Percentiles rank a stretch among this genome's conserved stretches.
phyloP scores from a whole-genome alignment of 2,888 invertebrate species.

The Cryptosula pallasiana region DNA sequence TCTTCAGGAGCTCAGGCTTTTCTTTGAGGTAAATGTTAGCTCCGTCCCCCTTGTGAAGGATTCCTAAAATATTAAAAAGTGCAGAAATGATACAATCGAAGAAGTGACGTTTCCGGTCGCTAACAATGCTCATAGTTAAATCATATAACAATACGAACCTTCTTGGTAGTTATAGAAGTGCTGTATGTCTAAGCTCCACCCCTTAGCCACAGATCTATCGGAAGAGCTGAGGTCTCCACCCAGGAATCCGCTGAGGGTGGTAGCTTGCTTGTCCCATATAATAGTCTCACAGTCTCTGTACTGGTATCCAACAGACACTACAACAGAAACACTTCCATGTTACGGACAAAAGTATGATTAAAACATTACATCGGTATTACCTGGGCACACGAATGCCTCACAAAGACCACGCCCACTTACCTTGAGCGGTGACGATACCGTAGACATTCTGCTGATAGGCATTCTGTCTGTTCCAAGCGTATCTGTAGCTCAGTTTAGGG shows the following conservation, averaged over 20 bases:
- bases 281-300: slow-evolving; percentile 78
- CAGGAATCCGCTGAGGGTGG: slow-evolving; percentile 87
- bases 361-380: too few species aligned
- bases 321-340: too few species aligned
- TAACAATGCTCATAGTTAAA: too few species aligned
- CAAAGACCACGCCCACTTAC: too few species aligned
- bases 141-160: slow-evolving; percentile 61
- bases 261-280: slow-evolving; percentile 92
- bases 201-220: slow-evolving; percentile 46
- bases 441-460: slow-evolving; percentile 97
- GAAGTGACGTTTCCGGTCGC: too few species aligned
- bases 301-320: slow-evolving; percentile 79
- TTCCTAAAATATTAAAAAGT: slow-evolving; percentile 60
- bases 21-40: slow-evolving; percentile 83
- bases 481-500: slow-evolving; percentile 87
- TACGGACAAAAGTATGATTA: too few species aligned
- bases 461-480: slow-evolving; percentile 96
- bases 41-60: slow-evolving; percentile 95
- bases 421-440: slow-evolving; percentile 88
- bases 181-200: slow-evolving; percentile 96
- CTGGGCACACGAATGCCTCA: too few species aligned
- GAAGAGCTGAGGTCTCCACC: slow-evolving; percentile 81
- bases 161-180: slow-evolving; percentile 98
- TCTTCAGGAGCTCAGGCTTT: slow-evolving; percentile 82
- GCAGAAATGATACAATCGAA: too few species aligned